These are phyloP conservation scores for Micoletzkya japonica DNA, from an alignment of 2,888 invertebrate species.

Conservation along the genomic window DNA sequence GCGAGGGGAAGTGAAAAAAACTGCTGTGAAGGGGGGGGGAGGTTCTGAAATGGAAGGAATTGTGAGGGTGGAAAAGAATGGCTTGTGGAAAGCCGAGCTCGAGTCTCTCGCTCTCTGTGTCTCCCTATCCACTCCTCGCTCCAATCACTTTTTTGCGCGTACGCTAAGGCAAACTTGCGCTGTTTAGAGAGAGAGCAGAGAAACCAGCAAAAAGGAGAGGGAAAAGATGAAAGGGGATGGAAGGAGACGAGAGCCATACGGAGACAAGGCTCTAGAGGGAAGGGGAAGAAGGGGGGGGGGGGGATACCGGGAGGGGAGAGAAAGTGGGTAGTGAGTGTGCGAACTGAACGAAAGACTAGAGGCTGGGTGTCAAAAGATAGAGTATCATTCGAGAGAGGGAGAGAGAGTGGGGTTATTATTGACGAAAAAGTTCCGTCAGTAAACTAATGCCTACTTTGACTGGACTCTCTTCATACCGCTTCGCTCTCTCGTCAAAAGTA, in stretches of 20 bases:
- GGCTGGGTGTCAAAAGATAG: neutral
- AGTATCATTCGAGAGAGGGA: neutral
- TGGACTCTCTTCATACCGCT: too few species aligned
- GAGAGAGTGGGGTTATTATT: neutral
- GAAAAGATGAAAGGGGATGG: neutral
- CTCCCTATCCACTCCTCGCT: too few species aligned
- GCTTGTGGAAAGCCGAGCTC: too few species aligned
- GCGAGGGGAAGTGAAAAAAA: neutral
- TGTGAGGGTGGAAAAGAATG: neutral
- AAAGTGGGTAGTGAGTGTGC: neutral
- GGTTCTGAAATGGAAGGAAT: neutral
- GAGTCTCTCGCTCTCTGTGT: too few species aligned
- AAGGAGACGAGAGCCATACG: conserved; percentile 3
- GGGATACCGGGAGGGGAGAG: neutral
- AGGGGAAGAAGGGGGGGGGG: neutral
- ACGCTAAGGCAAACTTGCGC: too few species aligned
- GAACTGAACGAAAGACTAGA: neutral
- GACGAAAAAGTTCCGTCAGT: neutral
- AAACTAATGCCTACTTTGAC: neutral
- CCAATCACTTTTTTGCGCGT: too few species aligned
- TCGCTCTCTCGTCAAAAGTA: neutral
- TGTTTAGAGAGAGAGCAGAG: neutral
- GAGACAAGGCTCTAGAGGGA: neutral
- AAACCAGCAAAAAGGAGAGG: neutral
- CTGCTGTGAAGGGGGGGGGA: neutral